Evolutionary conservation across 2,888 invertebrate genomes (phyloP).

Genomic region (Lottia gigantea): DNA sequence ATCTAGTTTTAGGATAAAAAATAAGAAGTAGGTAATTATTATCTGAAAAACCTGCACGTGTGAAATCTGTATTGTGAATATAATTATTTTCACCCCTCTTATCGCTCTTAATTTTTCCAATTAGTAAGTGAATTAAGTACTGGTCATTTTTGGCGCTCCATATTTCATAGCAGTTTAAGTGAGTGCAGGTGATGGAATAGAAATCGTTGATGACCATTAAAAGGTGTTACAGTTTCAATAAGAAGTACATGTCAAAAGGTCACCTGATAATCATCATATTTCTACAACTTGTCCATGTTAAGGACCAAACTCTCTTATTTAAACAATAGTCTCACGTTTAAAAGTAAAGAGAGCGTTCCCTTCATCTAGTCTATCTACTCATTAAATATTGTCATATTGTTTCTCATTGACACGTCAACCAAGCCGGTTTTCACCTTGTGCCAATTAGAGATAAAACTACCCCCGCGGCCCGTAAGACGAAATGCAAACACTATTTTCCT

Average conservation of each 20-base stretch:
- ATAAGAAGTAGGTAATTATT: not conserved
- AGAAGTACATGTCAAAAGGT: conserved; percentile 7
- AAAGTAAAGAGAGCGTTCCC: not conserved
- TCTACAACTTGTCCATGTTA: not conserved
- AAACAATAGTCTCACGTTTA: not conserved
- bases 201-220: not conserved
- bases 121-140: not conserved
- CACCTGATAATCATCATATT: not conserved
- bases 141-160: not conserved
- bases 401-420: conserved; percentile 8
- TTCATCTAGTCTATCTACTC: not conserved
- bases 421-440: conserved; percentile 10
- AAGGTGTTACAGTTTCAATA: conserved; percentile 10
- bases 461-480: conserved; percentile 7
- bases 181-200: conserved; percentile 5
- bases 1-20: not conserved
- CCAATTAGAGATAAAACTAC: conserved; percentile 1
- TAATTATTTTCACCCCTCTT: conserved; percentile 2
- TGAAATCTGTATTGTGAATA: not conserved
- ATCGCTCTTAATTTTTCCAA: not conserved
- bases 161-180: not conserved
- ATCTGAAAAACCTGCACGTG: conserved; percentile 6
- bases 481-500: conserved; percentile 9
- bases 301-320: not conserved
- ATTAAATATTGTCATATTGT: conserved; percentile 11